Evolutionary conservation across 2,797 vertebrate species (phyloP).

Genomic region (Monodelphis domestica): DNA sequence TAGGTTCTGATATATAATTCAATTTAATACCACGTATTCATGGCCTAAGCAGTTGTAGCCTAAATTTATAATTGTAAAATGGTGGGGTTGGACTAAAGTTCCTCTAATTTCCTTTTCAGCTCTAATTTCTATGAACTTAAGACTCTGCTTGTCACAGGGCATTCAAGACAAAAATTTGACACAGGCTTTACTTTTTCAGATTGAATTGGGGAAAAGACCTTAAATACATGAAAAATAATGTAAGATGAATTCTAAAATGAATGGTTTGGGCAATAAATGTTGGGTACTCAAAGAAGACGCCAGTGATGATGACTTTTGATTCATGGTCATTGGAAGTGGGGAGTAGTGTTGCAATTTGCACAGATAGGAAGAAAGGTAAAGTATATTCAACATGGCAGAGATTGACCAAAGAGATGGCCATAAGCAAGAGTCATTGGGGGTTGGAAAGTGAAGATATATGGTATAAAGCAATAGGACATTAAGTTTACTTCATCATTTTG

Average conservation of each 20-base stretch:
- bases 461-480: neutral
- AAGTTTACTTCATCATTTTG: neutral
- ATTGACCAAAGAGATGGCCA: neutral
- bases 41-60: neutral
- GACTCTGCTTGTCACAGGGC: neutral
- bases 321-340: neutral
- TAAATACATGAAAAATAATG: neutral
- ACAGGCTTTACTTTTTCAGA: neutral
- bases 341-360: neutral
- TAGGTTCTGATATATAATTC: neutral
- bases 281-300: neutral
- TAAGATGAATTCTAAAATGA: neutral
- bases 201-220: neutral
- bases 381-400: neutral
- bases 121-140: neutral
- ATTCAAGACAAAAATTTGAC: neutral
- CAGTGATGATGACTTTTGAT: neutral
- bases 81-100: neutral
- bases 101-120: neutral
- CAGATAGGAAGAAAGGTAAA: neutral
- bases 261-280: neutral
- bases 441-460: neutral
- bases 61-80: neutral
- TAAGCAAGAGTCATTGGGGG: rapidly evolving
- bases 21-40: neutral